These are phyloP conservation scores for Lipotes vexillifer DNA, from an alignment of 2,113 vertebrate genomes.

Conservation along the genomic window DNA sequence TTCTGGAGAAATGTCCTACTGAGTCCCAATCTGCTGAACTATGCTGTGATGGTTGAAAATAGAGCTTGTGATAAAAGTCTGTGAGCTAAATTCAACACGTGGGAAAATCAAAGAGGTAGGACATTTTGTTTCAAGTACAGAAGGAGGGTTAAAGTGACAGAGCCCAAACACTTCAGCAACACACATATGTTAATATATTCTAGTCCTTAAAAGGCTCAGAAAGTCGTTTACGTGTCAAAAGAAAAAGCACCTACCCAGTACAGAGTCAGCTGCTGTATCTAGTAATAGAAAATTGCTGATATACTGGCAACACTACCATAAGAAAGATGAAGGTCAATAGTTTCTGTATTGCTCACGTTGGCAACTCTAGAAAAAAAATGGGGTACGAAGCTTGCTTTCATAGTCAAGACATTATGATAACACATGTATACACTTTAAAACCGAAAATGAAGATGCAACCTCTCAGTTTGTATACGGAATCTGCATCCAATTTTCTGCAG, in stretches of 20 bases:
- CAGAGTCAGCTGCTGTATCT: neutral
- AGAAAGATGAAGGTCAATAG: neutral
- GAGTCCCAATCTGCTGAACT: slow-evolving; percentile 60
- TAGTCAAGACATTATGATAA: neutral
- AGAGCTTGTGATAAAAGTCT: slow-evolving; percentile 29
- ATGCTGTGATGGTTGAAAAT: slow-evolving; percentile 38
- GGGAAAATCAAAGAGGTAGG: neutral
- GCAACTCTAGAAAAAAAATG: too few relatives aligned
- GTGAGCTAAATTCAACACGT: neutral
- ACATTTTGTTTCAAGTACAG: slow-evolving; percentile 23
- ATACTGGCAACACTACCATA: neutral
- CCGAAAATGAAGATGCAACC: neutral
- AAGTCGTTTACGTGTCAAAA: neutral
- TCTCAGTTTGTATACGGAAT: neutral
- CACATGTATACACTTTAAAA: neutral
- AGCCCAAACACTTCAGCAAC: neutral
- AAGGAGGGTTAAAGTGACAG: neutral
- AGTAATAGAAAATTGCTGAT: neutral
- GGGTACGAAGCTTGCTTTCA: too few relatives aligned
- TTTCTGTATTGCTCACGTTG: neutral
- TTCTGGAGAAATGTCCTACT: slow-evolving; percentile 48
- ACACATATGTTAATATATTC: neutral
- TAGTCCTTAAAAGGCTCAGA: neutral
- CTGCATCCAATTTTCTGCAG: neutral
- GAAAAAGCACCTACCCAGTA: neutral